These are phyloP conservation scores for Clarias batrachus DNA, from an alignment of 2,113 vertebrate genomes.

Conservation along the genomic window DNA sequence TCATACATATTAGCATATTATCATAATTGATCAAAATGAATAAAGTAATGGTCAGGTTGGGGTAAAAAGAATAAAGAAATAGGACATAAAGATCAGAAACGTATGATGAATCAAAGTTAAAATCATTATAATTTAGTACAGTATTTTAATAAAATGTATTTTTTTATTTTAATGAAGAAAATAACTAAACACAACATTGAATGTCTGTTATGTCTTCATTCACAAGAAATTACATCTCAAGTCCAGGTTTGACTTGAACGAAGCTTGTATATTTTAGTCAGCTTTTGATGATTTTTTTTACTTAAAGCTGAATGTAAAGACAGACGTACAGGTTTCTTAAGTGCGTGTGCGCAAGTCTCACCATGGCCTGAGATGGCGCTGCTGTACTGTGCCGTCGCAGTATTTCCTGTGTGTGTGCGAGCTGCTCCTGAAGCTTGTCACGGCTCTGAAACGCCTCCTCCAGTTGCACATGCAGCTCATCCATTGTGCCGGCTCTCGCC, in stretches of 20 bases:
- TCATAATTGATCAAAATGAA: neutral
- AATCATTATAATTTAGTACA: neutral
- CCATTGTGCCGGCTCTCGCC: conserved; percentile 69
- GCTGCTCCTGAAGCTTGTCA: conserved; percentile 66
- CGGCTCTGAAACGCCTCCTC: conserved; percentile 74
- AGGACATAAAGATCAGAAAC: neutral
- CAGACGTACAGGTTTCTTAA: neutral
- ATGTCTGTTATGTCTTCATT: no score
- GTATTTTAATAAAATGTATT: neutral
- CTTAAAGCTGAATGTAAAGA: neutral
- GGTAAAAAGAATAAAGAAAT: neutral
- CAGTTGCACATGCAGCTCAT: conserved; percentile 77
- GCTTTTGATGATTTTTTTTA: neutral
- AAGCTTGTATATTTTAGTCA: neutral
- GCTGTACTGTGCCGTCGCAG: conserved; percentile 73
- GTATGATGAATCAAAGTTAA: neutral
- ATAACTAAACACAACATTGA: neutral
- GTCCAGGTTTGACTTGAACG: no score
- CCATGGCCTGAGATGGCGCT: conserved; percentile 79
- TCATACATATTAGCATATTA: no score
- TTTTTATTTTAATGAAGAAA: no score
- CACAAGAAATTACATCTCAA: no score
- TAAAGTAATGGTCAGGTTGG: neutral
- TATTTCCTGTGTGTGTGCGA: conserved; percentile 82
- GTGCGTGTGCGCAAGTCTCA: conserved; percentile 57